Evolutionary conservation across 2,888 invertebrate species (phyloP).

Genomic region (Luperina testacea): DNA sequence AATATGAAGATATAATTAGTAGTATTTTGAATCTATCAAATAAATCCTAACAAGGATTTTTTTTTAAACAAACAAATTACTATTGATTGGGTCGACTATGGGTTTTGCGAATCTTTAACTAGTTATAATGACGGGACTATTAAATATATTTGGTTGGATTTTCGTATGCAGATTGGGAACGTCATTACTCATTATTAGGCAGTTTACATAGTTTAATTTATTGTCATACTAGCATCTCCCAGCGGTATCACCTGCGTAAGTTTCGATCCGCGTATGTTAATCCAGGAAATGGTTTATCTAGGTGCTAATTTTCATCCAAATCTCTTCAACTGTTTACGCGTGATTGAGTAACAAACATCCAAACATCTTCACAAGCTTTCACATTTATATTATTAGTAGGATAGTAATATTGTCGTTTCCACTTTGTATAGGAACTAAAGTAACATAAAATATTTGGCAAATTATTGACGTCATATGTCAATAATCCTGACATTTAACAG

Average conservation of each 20-base stretch:
- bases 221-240: too few species aligned
- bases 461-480: conserved; percentile 11
- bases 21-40: background rate
- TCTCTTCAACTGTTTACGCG: too few species aligned
- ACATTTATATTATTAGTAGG: too few species aligned
- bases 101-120: background rate
- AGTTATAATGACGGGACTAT: background rate
- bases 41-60: background rate
- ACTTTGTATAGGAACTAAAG: background rate
- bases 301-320: too few species aligned
- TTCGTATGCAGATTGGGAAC: background rate
- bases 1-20: background rate
- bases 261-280: too few species aligned
- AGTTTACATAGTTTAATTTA: background rate
- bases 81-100: background rate
- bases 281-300: too few species aligned
- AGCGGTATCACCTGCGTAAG: too few species aligned
- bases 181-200: too few species aligned
- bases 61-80: background rate
- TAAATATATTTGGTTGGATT: background rate
- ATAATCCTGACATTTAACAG: conserved; percentile 2
- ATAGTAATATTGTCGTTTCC: too few species aligned
- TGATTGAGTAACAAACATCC: too few species aligned
- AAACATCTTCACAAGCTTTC: too few species aligned
- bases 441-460: background rate